These are phyloP conservation scores for Rhea americana DNA, from an alignment of 2,113 vertebrate genomes.

Conservation along the genomic window DNA sequence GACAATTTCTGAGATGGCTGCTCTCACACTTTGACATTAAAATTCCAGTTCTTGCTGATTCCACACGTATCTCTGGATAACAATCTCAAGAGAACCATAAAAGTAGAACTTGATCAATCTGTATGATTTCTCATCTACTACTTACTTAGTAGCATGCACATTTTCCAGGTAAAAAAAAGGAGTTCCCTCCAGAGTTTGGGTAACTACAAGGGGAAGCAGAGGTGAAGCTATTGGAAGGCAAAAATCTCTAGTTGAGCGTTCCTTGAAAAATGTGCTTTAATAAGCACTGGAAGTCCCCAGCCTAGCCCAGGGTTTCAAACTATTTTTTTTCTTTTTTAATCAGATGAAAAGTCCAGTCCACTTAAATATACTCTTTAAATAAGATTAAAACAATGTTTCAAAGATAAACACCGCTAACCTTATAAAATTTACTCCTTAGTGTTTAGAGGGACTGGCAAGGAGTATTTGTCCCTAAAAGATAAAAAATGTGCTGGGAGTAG, in stretches of 20 bases:
- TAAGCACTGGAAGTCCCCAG: conserved; percentile 10
- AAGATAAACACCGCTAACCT: conserved; percentile 2
- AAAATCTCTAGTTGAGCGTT: neutral
- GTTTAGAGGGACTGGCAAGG: neutral
- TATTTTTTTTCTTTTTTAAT: neutral
- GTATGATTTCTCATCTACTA: neutral
- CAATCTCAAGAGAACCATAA: neutral
- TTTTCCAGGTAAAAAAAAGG: conserved; percentile 45
- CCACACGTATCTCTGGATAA: neutral
- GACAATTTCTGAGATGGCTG: neutral
- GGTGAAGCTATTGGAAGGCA: conserved; percentile 29
- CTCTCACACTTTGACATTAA: neutral
- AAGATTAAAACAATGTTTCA: neutral
- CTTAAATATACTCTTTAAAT: neutral
- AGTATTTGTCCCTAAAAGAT: neutral
- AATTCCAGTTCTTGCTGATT: neutral
- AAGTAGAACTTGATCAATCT: neutral
- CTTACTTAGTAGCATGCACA: neutral
- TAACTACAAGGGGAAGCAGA: neutral
- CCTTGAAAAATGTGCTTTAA: conserved; percentile 22
- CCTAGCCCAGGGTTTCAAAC: neutral
- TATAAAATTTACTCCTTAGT: neutral
- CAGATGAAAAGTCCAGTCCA: neutral
- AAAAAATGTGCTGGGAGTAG: neutral
- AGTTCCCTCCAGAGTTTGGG: neutral